A percentile compares a stretch with the other conserved stretches of the same genome.
These are phyloP conservation scores for Trichomycterus rosablanca DNA, from an alignment of 2,113 vertebrate species.

Conservation along the genomic window DNA sequence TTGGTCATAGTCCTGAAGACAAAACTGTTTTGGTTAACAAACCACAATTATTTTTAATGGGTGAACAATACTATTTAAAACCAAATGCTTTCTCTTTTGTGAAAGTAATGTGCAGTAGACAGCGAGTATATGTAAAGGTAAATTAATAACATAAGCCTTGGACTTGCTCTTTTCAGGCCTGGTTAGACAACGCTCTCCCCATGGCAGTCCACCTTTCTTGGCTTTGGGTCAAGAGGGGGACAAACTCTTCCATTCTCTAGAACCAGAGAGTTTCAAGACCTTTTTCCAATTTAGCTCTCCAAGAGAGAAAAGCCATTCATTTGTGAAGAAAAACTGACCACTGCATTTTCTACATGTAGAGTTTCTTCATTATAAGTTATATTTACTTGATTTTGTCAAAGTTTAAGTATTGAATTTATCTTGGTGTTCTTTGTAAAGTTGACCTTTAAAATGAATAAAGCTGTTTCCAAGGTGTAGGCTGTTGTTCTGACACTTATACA, in stretches of 20 bases:
- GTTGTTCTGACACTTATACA: too few species aligned
- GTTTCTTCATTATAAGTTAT: too few species aligned
- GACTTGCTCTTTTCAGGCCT: slow-evolving; percentile 45
- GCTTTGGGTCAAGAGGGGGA: slow-evolving; percentile 45
- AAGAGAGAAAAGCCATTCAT: slow-evolving; percentile 40
- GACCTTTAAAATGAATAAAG: slow-evolving; percentile 6
- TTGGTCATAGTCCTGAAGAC: too few species aligned
- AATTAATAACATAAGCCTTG: too few species aligned
- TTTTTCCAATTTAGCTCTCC: slow-evolving; percentile 68
- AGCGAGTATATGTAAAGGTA: background rate
- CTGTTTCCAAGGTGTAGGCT: too few species aligned
- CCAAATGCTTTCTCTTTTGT: background rate
- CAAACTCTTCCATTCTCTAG: slow-evolving; percentile 57
- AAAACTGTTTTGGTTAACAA: too few species aligned
- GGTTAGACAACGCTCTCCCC: slow-evolving; percentile 46
- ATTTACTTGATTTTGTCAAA: too few species aligned
- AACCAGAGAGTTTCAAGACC: slow-evolving; percentile 51
- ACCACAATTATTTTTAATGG: too few species aligned
- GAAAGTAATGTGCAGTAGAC: background rate
- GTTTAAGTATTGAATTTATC: background rate
- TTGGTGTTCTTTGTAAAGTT: background rate
- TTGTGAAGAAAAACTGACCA: slow-evolving; percentile 56
- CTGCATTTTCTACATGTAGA: background rate
- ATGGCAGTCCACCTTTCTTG: slow-evolving; percentile 53
- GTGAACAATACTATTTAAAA: too few species aligned